A percentile compares a stretch with the other conserved stretches of the same genome.
Evolutionary conservation across 1,140 invertebrate species (phyloP).

Genomic region (Zaprionus tsacasi): DNA sequence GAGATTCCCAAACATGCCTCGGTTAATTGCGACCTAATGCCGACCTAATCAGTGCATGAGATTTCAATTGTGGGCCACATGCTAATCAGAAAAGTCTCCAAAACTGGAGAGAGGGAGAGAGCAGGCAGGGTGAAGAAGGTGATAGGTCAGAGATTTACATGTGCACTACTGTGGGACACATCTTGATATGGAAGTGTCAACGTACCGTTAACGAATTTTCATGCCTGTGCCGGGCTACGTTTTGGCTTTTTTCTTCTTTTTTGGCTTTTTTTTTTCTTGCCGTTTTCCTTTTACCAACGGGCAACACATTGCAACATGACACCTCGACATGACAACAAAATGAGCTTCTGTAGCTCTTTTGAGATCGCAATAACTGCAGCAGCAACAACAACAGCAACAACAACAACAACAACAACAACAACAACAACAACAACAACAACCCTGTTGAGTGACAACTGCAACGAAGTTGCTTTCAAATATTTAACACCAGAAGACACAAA

Average conservation of each 20-base stretch:
- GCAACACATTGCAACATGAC: slow-evolving; percentile 81
- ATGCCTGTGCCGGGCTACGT: slow-evolving; percentile 44
- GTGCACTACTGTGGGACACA: slow-evolving; percentile 47
- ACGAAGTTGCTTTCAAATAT: slow-evolving; percentile 73
- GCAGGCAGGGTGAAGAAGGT: background rate
- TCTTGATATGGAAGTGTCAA: slow-evolving; percentile 78
- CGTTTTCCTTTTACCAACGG: slow-evolving; percentile 13
- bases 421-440: slow-evolving; percentile 29
- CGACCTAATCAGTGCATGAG: slow-evolving; percentile 54
- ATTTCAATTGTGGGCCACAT: slow-evolving; percentile 59
- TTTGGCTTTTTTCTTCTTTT: slow-evolving; percentile 4
- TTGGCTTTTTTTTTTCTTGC: background rate
- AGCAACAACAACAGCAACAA: slow-evolving; percentile 21
- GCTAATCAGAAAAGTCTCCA: slow-evolving; percentile 57
- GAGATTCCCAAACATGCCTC: background rate
- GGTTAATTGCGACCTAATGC: slow-evolving; percentile 76
- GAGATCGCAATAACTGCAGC: slow-evolving; percentile 53
- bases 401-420: slow-evolving; percentile 29
- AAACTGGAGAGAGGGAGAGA: background rate
- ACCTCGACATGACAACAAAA: slow-evolving; percentile 82
- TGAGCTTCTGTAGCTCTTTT: slow-evolving; percentile 76
- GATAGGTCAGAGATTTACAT: slow-evolving; percentile 53
- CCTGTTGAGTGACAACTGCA: slow-evolving; percentile 73
- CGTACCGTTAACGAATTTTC: slow-evolving; percentile 76
- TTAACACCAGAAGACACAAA: slow-evolving; percentile 59